Evolutionary conservation across 2,888 invertebrate species (phyloP).

Genomic region (Malthinus seriepunctatus): DNA sequence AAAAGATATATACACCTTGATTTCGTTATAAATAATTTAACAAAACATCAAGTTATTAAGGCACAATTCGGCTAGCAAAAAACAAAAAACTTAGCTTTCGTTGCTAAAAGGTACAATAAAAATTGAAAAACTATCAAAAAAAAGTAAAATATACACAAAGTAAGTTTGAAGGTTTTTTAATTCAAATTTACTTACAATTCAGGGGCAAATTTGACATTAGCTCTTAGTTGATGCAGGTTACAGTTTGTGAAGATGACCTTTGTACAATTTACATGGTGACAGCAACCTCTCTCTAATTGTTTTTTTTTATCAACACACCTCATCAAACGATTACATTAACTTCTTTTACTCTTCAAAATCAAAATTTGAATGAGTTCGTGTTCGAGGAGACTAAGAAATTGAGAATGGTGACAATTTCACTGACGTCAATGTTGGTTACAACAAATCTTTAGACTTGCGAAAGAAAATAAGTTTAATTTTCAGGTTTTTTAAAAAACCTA

Average conservation of each 20-base stretch:
- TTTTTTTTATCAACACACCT: not conserved
- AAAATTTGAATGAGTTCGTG: not conserved
- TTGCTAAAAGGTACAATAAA: not conserved
- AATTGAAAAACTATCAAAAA: too few relatives aligned
- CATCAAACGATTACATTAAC: not conserved
- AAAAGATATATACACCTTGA: conserved; percentile 2
- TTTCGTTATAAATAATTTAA: not conserved
- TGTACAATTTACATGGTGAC: not conserved
- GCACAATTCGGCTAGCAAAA: conserved; percentile 9
- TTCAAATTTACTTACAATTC: too few relatives aligned
- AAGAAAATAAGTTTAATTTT: too few relatives aligned
- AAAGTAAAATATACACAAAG: too few relatives aligned
- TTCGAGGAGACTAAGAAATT: too few relatives aligned
- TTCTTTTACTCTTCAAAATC: not conserved
- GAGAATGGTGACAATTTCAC: too few relatives aligned
- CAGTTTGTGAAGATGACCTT: not conserved
- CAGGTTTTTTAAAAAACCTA: conserved; percentile 21
- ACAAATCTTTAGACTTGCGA: too few relatives aligned
- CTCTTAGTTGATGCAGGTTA: not conserved
- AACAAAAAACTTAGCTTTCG: not conserved
- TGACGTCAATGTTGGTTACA: too few relatives aligned
- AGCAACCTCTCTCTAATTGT: not conserved
- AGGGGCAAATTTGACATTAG: not conserved
- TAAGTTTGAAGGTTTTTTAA: too few relatives aligned
- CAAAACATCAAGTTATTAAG: conserved; percentile 4